These are phyloP conservation scores for Antechinus flavipes DNA, from an alignment of 2,113 vertebrate genomes.

Conservation along the genomic window DNA sequence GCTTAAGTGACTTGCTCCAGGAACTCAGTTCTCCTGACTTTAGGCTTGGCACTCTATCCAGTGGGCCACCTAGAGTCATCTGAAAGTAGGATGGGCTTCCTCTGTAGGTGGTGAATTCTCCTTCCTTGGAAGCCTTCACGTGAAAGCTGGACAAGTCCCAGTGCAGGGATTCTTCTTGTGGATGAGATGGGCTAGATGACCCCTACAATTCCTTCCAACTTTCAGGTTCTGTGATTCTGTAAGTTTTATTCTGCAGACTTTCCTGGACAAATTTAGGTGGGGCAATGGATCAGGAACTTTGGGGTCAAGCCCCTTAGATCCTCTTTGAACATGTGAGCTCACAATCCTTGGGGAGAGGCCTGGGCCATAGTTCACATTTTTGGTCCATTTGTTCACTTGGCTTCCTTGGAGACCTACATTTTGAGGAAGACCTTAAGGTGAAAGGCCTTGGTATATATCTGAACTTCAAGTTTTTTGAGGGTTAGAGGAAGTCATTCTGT, in stretches of 20 bases:
- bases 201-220: neutral
- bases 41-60: neutral
- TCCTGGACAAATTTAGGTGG: neutral
- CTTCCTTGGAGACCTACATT: neutral
- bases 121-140: neutral
- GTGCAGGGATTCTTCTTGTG: neutral
- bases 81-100: neutral
- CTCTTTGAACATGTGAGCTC: neutral
- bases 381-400: neutral
- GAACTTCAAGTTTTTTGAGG: neutral
- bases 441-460: neutral
- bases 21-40: neutral
- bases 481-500: neutral
- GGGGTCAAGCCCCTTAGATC: neutral
- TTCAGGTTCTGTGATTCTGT: neutral
- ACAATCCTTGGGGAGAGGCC: neutral
- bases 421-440: neutral
- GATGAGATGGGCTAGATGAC: neutral
- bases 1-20: neutral
- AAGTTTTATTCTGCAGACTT: neutral
- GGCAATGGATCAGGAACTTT: neutral
- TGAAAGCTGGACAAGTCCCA: neutral
- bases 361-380: neutral
- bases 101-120: neutral
- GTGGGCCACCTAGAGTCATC: neutral